Percentiles rank a stretch among this genome's conserved stretches.
phyloP scores from a whole-genome alignment of 2,113 vertebrate genomes.

The Laticauda colubrina region DNA sequence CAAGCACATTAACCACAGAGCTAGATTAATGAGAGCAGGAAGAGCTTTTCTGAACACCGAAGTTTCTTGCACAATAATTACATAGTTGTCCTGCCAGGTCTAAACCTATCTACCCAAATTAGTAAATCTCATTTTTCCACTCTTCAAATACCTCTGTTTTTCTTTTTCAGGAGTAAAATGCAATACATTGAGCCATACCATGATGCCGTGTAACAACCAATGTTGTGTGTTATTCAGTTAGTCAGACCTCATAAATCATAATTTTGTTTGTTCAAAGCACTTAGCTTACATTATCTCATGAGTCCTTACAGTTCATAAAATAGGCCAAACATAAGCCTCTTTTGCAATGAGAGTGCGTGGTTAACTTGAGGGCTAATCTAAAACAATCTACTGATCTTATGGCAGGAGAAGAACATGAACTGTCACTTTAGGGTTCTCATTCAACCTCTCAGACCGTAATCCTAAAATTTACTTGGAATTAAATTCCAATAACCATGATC shows the following conservation, averaged over 20 bases:
- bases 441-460: neutral
- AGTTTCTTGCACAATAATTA: neutral
- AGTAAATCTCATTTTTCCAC: neutral
- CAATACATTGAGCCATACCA: neutral
- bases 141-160: neutral
- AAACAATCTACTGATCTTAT: neutral
- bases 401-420: neutral
- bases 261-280: neutral
- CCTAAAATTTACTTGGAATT: neutral
- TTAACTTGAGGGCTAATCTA: neutral
- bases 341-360: neutral
- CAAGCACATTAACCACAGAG: constrained; percentile 3
- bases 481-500: neutral
- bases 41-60: neutral
- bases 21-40: constrained; percentile 3
- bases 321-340: neutral
- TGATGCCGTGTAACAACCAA: neutral
- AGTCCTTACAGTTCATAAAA: neutral
- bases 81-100: neutral
- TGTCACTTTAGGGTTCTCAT: neutral
- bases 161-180: neutral
- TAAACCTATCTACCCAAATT: neutral
- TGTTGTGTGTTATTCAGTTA: neutral
- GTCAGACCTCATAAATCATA: neutral
- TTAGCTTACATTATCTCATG: neutral